Conservation (phyloP, 2,888 invertebrate genomes). For the Amphiduros pacificus region DNA sequence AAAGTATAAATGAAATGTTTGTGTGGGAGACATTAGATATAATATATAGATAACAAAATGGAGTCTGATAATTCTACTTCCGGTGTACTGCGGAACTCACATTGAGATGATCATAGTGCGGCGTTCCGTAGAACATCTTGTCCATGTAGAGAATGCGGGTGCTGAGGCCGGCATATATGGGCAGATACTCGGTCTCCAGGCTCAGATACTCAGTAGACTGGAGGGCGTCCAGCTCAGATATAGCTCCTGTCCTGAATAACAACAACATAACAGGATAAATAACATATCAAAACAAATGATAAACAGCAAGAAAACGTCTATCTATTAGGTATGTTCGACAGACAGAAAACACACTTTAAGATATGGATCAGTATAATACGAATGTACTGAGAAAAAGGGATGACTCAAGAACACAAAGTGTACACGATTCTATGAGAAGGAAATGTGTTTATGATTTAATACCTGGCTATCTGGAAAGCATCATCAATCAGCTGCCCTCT, state of each 20-base stretch:
- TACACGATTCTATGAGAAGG: too few relatives aligned
- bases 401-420: too few relatives aligned
- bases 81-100: not conserved
- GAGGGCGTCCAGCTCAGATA: slow-evolving; percentile 3
- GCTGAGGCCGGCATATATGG: slow-evolving; percentile 5
- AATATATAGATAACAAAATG: too few relatives aligned
- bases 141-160: slow-evolving; percentile 6
- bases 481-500: slow-evolving; percentile 6
- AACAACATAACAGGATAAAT: not conserved
- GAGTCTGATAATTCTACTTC: not conserved
- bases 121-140: slow-evolving; percentile 1
- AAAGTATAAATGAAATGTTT: too few relatives aligned
- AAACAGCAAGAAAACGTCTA: too few relatives aligned
- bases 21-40: too few relatives aligned
- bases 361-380: too few relatives aligned
- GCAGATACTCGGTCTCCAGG: slow-evolving; percentile 14
- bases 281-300: too few relatives aligned
- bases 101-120: not conserved
- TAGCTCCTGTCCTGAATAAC: not conserved
- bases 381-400: too few relatives aligned
- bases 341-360: not conserved
- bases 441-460: not conserved
- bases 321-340: not conserved
- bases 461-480: slow-evolving; percentile 11
- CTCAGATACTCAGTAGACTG: slow-evolving; percentile 8